A percentile compares a stretch with the other conserved stretches of the same genome.
phyloP scores from a whole-genome alignment of 1,140 invertebrate species.

The Euborellia annulipes region DNA sequence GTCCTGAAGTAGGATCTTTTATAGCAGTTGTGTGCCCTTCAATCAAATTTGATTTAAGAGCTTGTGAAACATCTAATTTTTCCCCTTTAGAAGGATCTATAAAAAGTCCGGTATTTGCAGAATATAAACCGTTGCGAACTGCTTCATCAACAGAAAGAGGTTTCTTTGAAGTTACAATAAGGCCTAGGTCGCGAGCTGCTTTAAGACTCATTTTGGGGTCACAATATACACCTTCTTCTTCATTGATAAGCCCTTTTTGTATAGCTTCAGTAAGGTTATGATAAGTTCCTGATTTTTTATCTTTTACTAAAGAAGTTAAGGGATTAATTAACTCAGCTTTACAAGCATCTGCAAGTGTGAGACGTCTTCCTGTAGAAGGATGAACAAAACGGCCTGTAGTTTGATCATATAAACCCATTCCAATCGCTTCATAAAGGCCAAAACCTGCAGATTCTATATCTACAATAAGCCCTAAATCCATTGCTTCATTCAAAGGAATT shows the following conservation, averaged over 20 bases:
- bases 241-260: slow-evolving; percentile 52
- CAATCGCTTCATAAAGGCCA: slow-evolving; percentile 63
- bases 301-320: slow-evolving; percentile 58
- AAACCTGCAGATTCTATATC: slow-evolving; percentile 71
- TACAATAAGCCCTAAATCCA: slow-evolving; percentile 59
- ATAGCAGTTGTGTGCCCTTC: slow-evolving; percentile 60
- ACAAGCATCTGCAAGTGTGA: slow-evolving; percentile 65
- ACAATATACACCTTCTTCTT: slow-evolving; percentile 47
- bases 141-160: slow-evolving; percentile 61
- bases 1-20: slow-evolving; percentile 55
- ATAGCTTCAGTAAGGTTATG: slow-evolving; percentile 60
- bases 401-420: slow-evolving; percentile 64
- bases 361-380: slow-evolving; percentile 56
- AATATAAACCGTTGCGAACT: slow-evolving; percentile 56
- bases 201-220: slow-evolving; percentile 46
- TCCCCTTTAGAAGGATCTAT: slow-evolving; percentile 55
- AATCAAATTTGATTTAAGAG: slow-evolving; percentile 53
- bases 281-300: slow-evolving; percentile 50
- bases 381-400: slow-evolving; percentile 59
- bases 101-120: slow-evolving; percentile 60
- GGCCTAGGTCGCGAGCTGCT: slow-evolving; percentile 50
- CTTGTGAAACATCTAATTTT: slow-evolving; percentile 49
- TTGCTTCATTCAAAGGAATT: slow-evolving; percentile 51
- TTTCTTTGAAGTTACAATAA: slow-evolving; percentile 55
- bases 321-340: slow-evolving; percentile 68